These are phyloP conservation scores for Nezara viridula DNA, from an alignment of 2,888 invertebrate genomes.

Conservation along the genomic window DNA sequence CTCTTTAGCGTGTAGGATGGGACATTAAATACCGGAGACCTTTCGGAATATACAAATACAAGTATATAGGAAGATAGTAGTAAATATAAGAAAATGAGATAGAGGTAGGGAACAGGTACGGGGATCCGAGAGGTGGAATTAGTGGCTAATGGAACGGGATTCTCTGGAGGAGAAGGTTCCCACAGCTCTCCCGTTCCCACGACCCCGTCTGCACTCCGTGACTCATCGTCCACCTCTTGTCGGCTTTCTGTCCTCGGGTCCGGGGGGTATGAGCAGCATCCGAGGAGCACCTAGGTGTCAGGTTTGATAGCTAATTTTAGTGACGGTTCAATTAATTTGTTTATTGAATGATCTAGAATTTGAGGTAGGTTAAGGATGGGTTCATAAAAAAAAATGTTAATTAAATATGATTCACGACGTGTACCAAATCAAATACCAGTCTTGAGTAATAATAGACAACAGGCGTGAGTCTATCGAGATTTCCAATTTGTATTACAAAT, in stretches of 20 bases:
- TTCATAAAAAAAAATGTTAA: too few relatives aligned
- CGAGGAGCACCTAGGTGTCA: too few relatives aligned
- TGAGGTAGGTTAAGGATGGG: too few relatives aligned
- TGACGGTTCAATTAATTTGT: too few relatives aligned
- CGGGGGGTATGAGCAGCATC: not conserved
- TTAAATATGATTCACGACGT: too few relatives aligned
- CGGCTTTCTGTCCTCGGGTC: not conserved
- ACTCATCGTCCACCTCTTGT: constrained; percentile 8
- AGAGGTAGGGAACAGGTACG: not conserved
- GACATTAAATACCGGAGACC: not conserved
- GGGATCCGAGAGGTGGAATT: constrained; percentile 26
- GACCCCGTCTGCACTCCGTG: constrained; percentile 25
- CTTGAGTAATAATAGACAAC: too few relatives aligned
- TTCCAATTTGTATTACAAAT: too few relatives aligned
- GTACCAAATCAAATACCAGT: too few relatives aligned
- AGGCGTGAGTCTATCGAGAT: too few relatives aligned
- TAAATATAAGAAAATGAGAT: constrained; percentile 17
- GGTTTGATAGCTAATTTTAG: too few relatives aligned
- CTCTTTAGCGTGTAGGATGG: not conserved
- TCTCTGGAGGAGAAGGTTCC: constrained; percentile 18
- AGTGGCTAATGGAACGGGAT: constrained; percentile 47
- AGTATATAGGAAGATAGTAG: not conserved
- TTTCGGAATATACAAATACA: not conserved
- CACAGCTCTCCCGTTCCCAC: constrained; percentile 50
- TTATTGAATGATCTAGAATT: too few relatives aligned